phyloP scores from a whole-genome alignment of 2,113 vertebrate genomes.

The Callopanchax toddi region DNA sequence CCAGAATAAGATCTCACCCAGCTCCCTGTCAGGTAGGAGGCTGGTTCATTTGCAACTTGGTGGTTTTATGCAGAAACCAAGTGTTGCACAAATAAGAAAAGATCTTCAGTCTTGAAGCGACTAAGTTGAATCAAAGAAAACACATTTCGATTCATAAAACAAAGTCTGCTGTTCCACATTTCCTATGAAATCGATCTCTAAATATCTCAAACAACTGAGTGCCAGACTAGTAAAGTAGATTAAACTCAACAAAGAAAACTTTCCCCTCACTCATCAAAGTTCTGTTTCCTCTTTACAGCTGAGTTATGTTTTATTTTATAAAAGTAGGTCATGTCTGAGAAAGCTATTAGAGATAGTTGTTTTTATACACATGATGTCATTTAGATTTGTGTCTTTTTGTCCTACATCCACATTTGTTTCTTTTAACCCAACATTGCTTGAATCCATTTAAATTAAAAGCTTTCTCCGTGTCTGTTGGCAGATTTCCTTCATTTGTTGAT shows the following conservation, averaged over 20 bases:
- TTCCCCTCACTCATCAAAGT: neutral
- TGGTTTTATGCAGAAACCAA: neutral
- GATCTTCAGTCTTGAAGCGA: too few relatives aligned
- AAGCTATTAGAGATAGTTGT: slow-evolving; percentile 22
- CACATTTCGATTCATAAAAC: too few relatives aligned
- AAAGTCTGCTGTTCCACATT: too few relatives aligned
- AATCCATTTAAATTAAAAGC: too few relatives aligned
- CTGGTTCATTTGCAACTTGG: neutral
- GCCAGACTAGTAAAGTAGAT: neutral
- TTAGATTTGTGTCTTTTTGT: neutral
- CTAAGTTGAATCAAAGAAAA: too few relatives aligned
- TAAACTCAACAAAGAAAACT: too few relatives aligned
- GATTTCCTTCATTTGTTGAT: too few relatives aligned
- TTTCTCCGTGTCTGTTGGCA: too few relatives aligned
- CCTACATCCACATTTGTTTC: neutral
- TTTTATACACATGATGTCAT: slow-evolving; percentile 7
- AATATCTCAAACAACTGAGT: neutral
- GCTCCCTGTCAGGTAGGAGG: neutral
- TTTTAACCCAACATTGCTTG: too few relatives aligned
- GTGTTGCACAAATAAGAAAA: too few relatives aligned
- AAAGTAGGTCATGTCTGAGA: slow-evolving; percentile 53
- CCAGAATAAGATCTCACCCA: neutral
- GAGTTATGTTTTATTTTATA: neutral
- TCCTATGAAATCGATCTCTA: neutral
- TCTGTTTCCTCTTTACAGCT: neutral